Conservation (phyloP, 1,140 invertebrate genomes). For the Euura saliciscinereae region DNA sequence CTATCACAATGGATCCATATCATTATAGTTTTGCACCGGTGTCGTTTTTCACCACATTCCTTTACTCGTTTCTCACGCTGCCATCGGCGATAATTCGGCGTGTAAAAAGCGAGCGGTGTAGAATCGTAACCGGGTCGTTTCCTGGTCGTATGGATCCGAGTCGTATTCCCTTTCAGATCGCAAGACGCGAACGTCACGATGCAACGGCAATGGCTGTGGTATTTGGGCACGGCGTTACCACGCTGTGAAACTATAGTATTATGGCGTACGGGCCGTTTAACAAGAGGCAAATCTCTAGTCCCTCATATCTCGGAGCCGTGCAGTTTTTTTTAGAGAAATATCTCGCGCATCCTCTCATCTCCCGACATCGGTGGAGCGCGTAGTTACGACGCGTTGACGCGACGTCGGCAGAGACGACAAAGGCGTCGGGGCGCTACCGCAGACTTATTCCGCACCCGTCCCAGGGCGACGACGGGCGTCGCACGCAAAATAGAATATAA, state of each 20-base stretch:
- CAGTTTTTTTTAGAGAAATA: background rate
- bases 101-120: background rate
- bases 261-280: background rate
- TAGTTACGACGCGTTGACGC: background rate
- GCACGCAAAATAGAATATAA: slow-evolving; percentile 7
- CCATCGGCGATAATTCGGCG: background rate
- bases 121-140: background rate
- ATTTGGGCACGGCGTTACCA: background rate
- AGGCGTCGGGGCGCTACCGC: slow-evolving; percentile 5
- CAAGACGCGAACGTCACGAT: background rate
- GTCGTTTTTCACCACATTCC: background rate
- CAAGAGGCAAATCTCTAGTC: background rate
- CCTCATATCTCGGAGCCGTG: background rate
- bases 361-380: background rate
- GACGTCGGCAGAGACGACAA: background rate
- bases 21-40: background rate
- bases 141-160: background rate
- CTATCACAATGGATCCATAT: background rate
- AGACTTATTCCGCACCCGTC: slow-evolving; percentile 1
- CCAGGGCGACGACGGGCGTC: slow-evolving; percentile 3
- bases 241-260: background rate
- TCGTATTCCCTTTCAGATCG: slow-evolving; percentile 6
- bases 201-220: background rate
- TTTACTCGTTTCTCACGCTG: background rate
- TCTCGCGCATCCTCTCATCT: background rate